Evolutionary conservation across 2,797 vertebrate genomes (phyloP), one percentile per base, ranked within the genome.

Genomic region (Enoplosus armatus): DNA sequence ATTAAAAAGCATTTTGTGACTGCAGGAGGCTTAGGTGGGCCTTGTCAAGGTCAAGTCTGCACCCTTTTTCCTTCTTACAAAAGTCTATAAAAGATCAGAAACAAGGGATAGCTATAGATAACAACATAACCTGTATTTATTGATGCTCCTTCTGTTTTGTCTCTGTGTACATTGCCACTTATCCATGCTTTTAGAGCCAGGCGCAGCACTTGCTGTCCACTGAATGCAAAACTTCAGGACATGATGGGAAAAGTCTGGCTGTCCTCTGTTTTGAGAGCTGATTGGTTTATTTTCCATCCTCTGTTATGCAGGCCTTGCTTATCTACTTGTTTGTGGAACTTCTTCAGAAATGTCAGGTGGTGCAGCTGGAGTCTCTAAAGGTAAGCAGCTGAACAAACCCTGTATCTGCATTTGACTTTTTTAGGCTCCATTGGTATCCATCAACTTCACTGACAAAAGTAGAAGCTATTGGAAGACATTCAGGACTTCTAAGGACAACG

Each of bases 241-340:
- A 24, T 14, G n/a, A 26, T 51, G 48, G 8, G 22, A 48, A n/a
- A n/a, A 1, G 4, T 6, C 20, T 9, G 22, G 22, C 20, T 51
- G n/a, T 50, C 22, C 4, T 0, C 22, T 50, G 10, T 8, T 22
- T 16, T 47, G 22, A 47, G 7, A 24, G n/a, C 48, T 24, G 48
- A 27, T 8, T 53, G 12, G 2, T 20, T 5, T 29, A 6, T 65
- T 55, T 75, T 76, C 4, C 31, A n/a, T 69, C 18, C 10, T 45
- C 7, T 76, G 3, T 85, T 27, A 4, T 67, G n/a, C 75, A 95
- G 95, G 93, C 89, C 51, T 80, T 95, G 63, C 91, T 96, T 16
- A 93, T 95, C 75, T 95, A 94, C 85, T 86, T 95, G 86, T 96
- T 95, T 87, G 93, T 95, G 82, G 95, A 95, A 80, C 91, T 95